Percentiles rank a stretch among this genome's conserved stretches.
Conservation (phyloP, 2,888 invertebrate genomes). For the Nebria brevicollis region DNA sequence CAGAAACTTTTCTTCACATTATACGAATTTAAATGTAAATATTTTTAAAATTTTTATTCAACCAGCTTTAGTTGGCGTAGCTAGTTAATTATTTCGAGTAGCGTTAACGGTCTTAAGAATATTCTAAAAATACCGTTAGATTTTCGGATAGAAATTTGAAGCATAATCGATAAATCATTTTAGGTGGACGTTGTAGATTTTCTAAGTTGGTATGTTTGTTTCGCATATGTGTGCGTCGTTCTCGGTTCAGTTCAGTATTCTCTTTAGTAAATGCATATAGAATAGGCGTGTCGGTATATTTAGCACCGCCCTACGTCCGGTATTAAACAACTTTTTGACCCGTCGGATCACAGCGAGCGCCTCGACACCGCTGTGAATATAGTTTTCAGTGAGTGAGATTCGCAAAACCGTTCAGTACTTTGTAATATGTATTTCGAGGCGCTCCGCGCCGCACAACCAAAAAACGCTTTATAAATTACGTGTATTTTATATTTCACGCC, state of each 20-base stretch:
- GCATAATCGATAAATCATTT: background rate
- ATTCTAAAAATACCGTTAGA: background rate
- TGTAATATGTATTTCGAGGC: background rate
- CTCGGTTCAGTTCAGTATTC: background rate
- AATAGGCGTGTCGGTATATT: slow-evolving; percentile 1
- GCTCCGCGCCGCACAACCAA: background rate
- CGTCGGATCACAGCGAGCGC: background rate
- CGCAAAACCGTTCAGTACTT: background rate
- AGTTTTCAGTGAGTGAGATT: background rate
- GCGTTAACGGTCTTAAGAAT: background rate
- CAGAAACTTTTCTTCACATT: too few relatives aligned
- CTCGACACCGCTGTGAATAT: background rate
- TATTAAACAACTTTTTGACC: slow-evolving; percentile 17
- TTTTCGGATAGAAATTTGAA: background rate
- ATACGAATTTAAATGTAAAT: too few relatives aligned
- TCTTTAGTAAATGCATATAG: background rate
- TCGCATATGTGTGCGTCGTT: background rate
- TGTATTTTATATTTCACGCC: background rate
- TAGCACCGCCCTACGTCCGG: slow-evolving; percentile 12
- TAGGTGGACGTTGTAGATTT: background rate
- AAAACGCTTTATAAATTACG: background rate
- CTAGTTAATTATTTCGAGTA: background rate
- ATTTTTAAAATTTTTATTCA: too few relatives aligned
- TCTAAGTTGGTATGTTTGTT: slow-evolving; percentile 1
- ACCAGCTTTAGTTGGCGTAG: background rate